phyloP scores from a whole-genome alignment of 2,113 vertebrate genomes.

The Tragelaphus scriptus region DNA sequence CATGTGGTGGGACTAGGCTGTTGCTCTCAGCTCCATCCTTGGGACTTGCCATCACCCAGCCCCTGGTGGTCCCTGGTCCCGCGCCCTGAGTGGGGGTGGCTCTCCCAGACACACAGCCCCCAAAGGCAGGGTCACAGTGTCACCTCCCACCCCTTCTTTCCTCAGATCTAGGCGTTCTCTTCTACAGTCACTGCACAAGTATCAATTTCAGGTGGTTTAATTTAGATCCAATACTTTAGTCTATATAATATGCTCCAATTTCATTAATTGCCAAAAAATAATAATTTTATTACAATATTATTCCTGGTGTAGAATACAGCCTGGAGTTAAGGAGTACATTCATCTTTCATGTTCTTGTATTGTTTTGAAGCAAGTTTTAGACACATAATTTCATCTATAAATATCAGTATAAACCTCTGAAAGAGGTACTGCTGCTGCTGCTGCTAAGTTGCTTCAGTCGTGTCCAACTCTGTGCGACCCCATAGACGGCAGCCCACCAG shows the following conservation, averaged over 20 bases:
- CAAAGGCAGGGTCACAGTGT: neutral
- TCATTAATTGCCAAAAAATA: neutral
- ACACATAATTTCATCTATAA: neutral
- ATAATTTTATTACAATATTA: neutral
- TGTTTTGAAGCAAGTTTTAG: neutral
- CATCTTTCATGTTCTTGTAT: neutral
- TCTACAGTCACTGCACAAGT: neutral
- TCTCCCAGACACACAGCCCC: neutral
- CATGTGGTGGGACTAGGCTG: neutral
- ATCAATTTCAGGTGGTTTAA: neutral
- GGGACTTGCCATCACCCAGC: neutral
- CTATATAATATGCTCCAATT: neutral
- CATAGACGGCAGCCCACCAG: too few relatives aligned
- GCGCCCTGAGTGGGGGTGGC: fast-evolving
- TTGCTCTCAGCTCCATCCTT: neutral
- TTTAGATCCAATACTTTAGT: neutral
- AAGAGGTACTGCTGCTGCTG: neutral
- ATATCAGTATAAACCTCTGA: neutral
- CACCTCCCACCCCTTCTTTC: neutral
- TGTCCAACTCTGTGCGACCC: too few relatives aligned
- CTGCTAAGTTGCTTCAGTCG: too few relatives aligned
- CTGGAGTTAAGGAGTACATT: neutral
- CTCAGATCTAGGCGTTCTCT: neutral
- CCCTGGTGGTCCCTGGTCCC: too few relatives aligned
- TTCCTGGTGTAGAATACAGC: neutral